phyloP scores from a whole-genome alignment of 2,797 vertebrate genomes.

The Peromyscus nudipes region DNA sequence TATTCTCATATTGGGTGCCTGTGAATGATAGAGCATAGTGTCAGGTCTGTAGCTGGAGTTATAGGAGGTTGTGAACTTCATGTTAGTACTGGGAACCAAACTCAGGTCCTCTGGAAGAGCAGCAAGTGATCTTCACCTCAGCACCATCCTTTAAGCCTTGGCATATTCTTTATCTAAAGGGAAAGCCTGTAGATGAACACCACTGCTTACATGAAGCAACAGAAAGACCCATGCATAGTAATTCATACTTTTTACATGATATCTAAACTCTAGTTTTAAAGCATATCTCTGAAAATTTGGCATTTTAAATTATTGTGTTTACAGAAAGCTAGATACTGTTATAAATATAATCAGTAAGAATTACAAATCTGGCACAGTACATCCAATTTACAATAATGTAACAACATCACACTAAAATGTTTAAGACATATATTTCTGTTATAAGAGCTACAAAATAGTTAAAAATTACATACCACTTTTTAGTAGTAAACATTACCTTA shows the following conservation, averaged over 20 bases:
- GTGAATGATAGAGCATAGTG: background rate
- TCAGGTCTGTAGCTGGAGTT: background rate
- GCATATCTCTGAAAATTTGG: background rate
- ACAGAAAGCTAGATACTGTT: background rate
- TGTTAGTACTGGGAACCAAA: background rate
- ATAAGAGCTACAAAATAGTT: conserved; percentile 25
- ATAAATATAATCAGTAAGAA: background rate
- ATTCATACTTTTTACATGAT: background rate
- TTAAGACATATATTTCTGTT: background rate
- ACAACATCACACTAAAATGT: background rate
- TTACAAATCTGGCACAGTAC: background rate
- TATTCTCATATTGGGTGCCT: background rate
- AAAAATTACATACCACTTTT: background rate
- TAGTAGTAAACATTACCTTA: background rate
- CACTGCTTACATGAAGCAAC: background rate
- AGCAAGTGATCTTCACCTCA: background rate
- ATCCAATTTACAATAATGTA: conserved; percentile 26
- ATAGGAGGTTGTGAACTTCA: background rate
- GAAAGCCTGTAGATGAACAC: background rate
- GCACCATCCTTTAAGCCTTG: background rate
- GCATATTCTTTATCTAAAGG: background rate
- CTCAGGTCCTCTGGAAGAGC: background rate
- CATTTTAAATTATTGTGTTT: conserved; percentile 19
- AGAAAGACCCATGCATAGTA: background rate
- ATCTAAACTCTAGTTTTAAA: background rate